Percentiles rank a stretch among this genome's conserved stretches.
Conservation (phyloP, 2,888 invertebrate species). For the Mimumesa dahlbomi region DNA sequence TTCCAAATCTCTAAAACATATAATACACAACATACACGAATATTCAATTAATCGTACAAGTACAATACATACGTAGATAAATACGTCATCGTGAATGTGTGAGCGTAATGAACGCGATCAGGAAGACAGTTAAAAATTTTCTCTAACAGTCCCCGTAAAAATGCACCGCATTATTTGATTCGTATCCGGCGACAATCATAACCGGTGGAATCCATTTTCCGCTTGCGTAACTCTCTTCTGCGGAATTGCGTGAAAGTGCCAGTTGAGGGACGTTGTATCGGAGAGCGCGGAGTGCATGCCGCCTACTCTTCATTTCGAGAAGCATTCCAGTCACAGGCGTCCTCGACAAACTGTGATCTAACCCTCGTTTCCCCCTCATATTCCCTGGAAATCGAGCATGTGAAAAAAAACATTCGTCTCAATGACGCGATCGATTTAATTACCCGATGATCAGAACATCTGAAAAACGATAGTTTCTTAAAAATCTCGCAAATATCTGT, state of each 20-base stretch:
- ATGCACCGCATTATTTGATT: conserved; percentile 3
- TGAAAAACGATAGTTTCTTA: no score
- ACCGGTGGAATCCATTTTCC: conserved; percentile 1
- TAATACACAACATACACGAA: no score
- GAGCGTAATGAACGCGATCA: no score
- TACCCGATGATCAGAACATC: no score
- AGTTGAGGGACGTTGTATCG: background rate
- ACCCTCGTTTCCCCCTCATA: background rate
- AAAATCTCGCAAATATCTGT: no score
- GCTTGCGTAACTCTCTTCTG: background rate
- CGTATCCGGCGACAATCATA: conserved; percentile 7
- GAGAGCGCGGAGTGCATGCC: conserved; percentile 51
- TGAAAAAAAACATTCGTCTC: no score
- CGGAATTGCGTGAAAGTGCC: background rate
- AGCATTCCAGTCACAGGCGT: conserved; percentile 29
- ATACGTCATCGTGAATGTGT: no score
- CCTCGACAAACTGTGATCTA: conserved; percentile 16
- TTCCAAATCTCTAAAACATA: no score
- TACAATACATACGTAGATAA: no score
- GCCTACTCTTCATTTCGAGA: conserved; percentile 51
- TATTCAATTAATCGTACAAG: no score
- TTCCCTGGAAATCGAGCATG: background rate
- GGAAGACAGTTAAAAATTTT: background rate
- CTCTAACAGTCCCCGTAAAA: background rate
- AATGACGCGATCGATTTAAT: no score